These are phyloP conservation scores for Lamellibrachia columna DNA, from an alignment of 2,888 invertebrate species.

Conservation along the genomic window DNA sequence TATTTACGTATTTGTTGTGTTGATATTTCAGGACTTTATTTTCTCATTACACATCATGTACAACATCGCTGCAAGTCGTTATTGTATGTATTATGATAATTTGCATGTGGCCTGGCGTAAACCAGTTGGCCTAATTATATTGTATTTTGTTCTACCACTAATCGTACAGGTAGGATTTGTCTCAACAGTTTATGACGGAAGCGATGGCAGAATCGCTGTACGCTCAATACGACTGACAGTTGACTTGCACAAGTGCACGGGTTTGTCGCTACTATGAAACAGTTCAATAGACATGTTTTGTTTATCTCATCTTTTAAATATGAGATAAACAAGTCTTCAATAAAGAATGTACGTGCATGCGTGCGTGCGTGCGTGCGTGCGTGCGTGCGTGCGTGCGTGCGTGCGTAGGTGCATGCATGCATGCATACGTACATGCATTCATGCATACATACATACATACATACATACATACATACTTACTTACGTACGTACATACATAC, in stretches of 20 bases:
- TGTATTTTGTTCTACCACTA: not conserved
- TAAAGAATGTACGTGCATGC: not conserved
- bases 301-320: not conserved
- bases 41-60: not conserved
- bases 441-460: too few relatives aligned
- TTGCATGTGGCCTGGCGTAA: not conserved
- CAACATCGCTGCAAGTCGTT: not conserved
- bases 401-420: too few relatives aligned
- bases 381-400: not conserved
- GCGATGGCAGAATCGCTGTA: not conserved
- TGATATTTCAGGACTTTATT: not conserved
- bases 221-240: slow-evolving; percentile 17
- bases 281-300: not conserved
- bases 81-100: not conserved
- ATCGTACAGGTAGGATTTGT: not conserved
- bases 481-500: too few relatives aligned
- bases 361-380: not conserved
- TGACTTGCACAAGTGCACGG: slow-evolving; percentile 3
- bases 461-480: too few relatives aligned
- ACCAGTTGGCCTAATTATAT: not conserved
- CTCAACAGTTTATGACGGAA: not conserved
- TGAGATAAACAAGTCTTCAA: not conserved
- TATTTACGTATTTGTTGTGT: not conserved
- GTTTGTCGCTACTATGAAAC: not conserved
- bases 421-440: too few relatives aligned